Conservation (phyloP, 2,888 invertebrate species). For the Agrotis segetum region DNA sequence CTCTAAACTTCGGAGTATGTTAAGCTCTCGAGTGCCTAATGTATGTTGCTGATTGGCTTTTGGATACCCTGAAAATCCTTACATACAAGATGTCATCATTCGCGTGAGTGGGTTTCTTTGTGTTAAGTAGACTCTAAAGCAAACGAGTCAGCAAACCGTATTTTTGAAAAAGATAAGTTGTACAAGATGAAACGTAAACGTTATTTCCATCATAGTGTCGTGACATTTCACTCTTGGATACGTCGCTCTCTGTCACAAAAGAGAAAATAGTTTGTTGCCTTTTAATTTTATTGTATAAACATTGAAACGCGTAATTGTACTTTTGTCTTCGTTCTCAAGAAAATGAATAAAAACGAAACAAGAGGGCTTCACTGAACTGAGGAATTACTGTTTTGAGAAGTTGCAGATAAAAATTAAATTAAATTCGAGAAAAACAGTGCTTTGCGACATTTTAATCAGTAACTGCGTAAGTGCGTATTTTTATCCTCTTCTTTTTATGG, state of each 20-base stretch:
- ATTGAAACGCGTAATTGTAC: conserved; percentile 29
- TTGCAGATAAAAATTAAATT: conserved; percentile 26
- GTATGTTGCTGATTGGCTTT: conserved; percentile 58
- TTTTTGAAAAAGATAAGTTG: neutral
- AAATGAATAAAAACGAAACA: conserved; percentile 39
- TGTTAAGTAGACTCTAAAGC: conserved; percentile 9
- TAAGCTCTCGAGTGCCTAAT: conserved; percentile 44
- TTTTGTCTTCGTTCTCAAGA: conserved; percentile 9
- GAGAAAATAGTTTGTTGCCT: conserved; percentile 18
- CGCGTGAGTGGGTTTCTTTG: conserved; percentile 31
- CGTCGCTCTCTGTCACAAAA: neutral
- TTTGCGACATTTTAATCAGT: neutral
- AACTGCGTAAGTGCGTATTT: too few species aligned
- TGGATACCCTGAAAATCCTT: conserved; percentile 46
- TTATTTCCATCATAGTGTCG: neutral
- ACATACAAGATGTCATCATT: conserved; percentile 42
- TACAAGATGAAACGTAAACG: neutral
- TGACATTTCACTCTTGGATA: conserved; percentile 1
- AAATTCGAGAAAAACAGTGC: conserved; percentile 1
- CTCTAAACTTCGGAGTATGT: conserved; percentile 56
- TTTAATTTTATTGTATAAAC: conserved; percentile 43
- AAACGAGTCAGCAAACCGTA: neutral
- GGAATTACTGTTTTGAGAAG: conserved; percentile 35
- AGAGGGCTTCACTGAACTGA: conserved; percentile 24
- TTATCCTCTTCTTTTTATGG: neutral